These are phyloP conservation scores for Agriopis leucophaearia DNA, from an alignment of 2,888 invertebrate species.

Conservation along the genomic window DNA sequence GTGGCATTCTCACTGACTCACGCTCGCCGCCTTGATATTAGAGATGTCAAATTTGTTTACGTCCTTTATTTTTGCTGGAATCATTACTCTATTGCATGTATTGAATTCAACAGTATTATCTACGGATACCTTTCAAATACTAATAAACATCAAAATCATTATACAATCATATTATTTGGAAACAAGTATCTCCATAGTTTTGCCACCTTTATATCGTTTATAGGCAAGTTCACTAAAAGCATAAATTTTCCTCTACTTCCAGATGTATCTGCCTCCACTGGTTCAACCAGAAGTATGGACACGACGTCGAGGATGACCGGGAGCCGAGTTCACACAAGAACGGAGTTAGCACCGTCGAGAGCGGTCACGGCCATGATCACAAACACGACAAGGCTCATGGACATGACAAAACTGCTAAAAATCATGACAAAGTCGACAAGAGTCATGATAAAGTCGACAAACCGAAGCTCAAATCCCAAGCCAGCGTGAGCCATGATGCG, in stretches of 20 bases:
- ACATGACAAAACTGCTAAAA: constrained; percentile 38
- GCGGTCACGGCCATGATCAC: constrained; percentile 59
- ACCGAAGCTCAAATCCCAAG: constrained; percentile 74
- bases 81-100: no score
- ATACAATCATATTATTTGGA: no score
- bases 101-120: no score
- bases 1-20: no score
- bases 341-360: constrained; percentile 81
- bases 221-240: not conserved
- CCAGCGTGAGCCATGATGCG: constrained; percentile 85
- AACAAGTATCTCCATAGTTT: not conserved
- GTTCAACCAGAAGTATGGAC: constrained; percentile 81
- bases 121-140: no score
- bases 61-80: no score
- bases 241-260: constrained; percentile 5
- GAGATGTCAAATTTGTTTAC: no score
- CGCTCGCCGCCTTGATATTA: no score
- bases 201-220: not conserved
- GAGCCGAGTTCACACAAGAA: constrained; percentile 78
- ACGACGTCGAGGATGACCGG: constrained; percentile 74
- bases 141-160: no score
- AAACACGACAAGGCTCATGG: constrained; percentile 42
- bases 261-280: constrained; percentile 90
- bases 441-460: constrained; percentile 34
- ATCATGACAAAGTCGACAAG: constrained; percentile 16